Percentiles rank a stretch among this genome's conserved stretches.
These are phyloP conservation scores for Procambarus clarkii DNA, from an alignment of 1,140 invertebrate genomes.

Conservation along the genomic window DNA sequence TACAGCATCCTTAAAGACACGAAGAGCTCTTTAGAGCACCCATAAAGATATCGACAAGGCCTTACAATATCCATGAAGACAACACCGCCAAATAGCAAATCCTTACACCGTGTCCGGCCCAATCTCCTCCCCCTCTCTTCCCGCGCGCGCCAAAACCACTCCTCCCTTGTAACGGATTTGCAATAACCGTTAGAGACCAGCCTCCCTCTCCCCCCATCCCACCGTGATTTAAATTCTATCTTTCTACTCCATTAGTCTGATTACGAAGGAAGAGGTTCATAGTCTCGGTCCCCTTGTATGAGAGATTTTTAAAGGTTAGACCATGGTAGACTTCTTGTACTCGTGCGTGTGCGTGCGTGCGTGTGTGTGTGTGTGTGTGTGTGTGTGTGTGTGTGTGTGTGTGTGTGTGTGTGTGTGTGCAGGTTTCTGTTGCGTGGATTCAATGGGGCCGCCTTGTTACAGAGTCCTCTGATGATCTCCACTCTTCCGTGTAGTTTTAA, in stretches of 20 bases:
- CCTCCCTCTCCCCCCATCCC: neutral
- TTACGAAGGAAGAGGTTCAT: conserved; percentile 9
- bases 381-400: neutral
- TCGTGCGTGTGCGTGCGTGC: neutral
- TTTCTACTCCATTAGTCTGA: conserved; percentile 59
- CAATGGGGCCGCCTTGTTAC: too few species aligned
- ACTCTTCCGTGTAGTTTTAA: too few species aligned
- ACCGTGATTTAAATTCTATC: conserved; percentile 58
- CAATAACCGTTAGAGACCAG: neutral
- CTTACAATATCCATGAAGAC: neutral
- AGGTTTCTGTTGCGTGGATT: too few species aligned
- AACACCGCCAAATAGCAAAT: neutral
- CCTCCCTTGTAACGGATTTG: neutral
- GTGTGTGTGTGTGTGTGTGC: neutral
- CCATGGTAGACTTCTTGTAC: neutral
- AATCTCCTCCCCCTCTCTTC: neutral
- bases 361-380: neutral
- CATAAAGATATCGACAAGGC: neutral
- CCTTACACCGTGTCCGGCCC: neutral
- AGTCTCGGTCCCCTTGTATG: neutral
- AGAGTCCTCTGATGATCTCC: neutral
- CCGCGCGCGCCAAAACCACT: neutral
- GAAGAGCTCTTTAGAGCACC: too few species aligned
- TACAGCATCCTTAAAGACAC: too few species aligned
- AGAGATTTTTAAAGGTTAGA: neutral